Conservation (phyloP, 2,888 invertebrate genomes). For the Thelaira solivaga region DNA sequence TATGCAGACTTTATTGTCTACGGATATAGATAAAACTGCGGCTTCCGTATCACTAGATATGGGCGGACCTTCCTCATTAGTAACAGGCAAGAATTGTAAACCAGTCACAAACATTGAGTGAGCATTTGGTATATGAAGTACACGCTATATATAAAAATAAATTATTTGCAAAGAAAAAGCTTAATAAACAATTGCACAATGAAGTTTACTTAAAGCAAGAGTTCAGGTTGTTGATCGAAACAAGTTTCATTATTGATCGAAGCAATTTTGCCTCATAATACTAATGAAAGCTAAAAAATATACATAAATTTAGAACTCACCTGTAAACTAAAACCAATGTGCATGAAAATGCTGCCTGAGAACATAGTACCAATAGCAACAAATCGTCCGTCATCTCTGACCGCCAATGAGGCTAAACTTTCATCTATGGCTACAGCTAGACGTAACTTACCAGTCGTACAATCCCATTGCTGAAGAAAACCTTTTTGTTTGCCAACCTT, state of each 20-base stretch:
- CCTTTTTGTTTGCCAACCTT: constrained; percentile 84
- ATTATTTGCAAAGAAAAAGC: background rate
- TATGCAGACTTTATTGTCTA: constrained; percentile 94
- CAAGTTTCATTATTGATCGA: too few relatives aligned
- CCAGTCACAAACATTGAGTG: constrained; percentile 99
- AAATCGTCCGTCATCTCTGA: constrained; percentile 94
- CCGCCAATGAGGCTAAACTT: constrained; percentile 89
- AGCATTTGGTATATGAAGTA: constrained; percentile 88
- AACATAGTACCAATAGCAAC: constrained; percentile 96
- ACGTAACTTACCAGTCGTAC: constrained; percentile 80
- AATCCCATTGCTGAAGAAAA: constrained; percentile 88
- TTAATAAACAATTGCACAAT: background rate
- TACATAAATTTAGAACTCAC: constrained; percentile 75
- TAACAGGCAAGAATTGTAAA: constrained; percentile 91
- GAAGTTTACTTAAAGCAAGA: too few relatives aligned
- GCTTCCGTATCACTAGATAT: constrained; percentile 87
- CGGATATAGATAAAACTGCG: constrained; percentile 95
- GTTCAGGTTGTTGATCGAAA: too few relatives aligned
- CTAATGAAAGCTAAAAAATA: too few relatives aligned
- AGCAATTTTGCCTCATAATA: too few relatives aligned
- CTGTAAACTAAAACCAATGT: constrained; percentile 94
- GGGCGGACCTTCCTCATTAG: constrained; percentile 83
- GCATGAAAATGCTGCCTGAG: constrained; percentile 92
- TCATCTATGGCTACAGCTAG: constrained; percentile 83
- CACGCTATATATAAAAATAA: constrained; percentile 80